A percentile compares a stretch with the other conserved stretches of the same genome.
Evolutionary conservation across 2,797 vertebrate species (phyloP).

Genomic region (Danionella dracula): DNA sequence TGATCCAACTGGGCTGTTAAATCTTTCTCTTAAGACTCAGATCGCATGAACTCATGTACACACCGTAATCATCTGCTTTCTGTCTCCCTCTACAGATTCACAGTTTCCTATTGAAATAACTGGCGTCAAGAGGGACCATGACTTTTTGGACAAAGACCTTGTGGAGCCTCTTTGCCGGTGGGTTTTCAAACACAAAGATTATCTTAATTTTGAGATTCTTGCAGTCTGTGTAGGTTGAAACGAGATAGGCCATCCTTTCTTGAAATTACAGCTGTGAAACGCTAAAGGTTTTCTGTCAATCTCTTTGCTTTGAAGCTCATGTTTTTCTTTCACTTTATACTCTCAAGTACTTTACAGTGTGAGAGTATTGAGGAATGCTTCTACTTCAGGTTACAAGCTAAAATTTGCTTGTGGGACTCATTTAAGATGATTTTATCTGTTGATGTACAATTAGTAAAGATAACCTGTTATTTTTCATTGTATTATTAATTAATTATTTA

Average conservation of each 20-base stretch:
- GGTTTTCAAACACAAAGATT: constrained; percentile 30
- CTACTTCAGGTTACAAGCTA: too few species aligned
- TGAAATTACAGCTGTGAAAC: constrained; percentile 13
- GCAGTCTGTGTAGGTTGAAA: too few species aligned
- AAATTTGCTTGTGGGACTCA: too few species aligned
- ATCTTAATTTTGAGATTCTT: not conserved
- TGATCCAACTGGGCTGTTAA: too few species aligned
- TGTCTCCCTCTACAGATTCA: constrained; percentile 70
- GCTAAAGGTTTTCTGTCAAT: not conserved
- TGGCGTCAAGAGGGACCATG: constrained; percentile 94
- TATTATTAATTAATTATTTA: not conserved
- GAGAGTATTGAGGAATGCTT: too few species aligned
- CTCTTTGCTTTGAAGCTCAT: not conserved
- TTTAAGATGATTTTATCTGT: too few species aligned
- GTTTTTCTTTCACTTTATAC: not conserved
- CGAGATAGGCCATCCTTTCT: not conserved
- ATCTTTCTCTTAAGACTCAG: too few species aligned
- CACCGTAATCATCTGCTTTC: constrained; percentile 37
- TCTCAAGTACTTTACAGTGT: too few species aligned
- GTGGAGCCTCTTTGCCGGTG: constrained; percentile 98
- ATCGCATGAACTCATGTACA: too few species aligned
- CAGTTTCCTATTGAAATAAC: constrained; percentile 94
- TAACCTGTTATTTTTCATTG: not conserved
- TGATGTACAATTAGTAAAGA: too few species aligned
- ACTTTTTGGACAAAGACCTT: constrained; percentile 97